Evolutionary conservation across 92 coral and sea anemone genomes (phyloP), one percentile per base, ranked within the genome.

Genomic region (Muricea muricata): DNA sequence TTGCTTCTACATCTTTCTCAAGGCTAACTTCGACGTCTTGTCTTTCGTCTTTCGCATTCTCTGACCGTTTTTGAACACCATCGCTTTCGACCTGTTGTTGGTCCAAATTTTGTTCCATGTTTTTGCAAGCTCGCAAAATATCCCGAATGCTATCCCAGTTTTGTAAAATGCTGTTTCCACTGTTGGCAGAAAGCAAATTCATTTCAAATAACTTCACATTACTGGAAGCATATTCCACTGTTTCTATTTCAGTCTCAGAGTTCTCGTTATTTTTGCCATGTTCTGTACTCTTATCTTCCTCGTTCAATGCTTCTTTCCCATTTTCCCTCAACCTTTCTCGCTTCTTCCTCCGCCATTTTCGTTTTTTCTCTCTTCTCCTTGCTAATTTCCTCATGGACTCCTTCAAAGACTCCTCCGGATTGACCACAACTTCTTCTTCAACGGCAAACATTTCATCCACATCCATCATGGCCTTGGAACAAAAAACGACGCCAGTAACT

Each of bases 361-460:
- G 85, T 82, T 88, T 88, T 46, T 91, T 92, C 82, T 92, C 84
- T 61, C 83, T 90, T 46, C 84, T 89, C 68, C 31, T 83, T 2
- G 65, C 88, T 65, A 58, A 24, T 30, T 23, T 9, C 17, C 37
- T 75, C 32, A 79, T 81, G 32, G 35, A 56, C 34, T 46, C 50
- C 66, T 0, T 75, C 32, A 79, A 81, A 25, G 28, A 46, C 28
- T 58, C 50, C 42, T 65, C 42, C 6, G 45, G 39, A 52, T 84
- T 88, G 30, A n/a, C 58, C n/a, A 57, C 73, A 18, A 87, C 75
- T 73, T 87, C 77, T 41, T 93, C 93, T 77, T 96, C 98, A 35
- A 94, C 67, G 7, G 98, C 91, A 87, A 93, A 96, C 28, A 96
- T 92, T 81, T 96, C 98, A 84, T 96, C 98, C 11, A 96, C 98